Evolutionary conservation across 1,140 invertebrate species (phyloP).

Genomic region (Doryteuthis pealeii): DNA sequence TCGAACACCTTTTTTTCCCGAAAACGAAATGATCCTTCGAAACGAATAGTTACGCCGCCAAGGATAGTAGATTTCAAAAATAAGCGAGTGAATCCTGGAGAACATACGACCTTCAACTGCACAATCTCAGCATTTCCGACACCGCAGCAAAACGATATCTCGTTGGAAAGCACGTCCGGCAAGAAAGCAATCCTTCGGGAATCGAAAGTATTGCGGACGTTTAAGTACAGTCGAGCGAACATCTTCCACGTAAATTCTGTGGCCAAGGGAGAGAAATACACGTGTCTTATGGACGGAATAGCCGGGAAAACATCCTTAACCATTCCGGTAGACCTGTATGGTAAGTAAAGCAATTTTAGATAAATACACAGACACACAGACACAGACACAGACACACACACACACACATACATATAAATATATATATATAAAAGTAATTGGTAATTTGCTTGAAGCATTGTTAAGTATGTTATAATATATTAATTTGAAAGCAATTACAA

Average conservation of each 20-base stretch:
- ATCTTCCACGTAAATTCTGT: slow-evolving; percentile 41
- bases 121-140: slow-evolving; percentile 47
- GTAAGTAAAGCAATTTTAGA: slow-evolving; percentile 27
- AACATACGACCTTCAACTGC: slow-evolving; percentile 48
- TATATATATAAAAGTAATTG: too few relatives aligned
- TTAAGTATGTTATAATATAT: too few relatives aligned
- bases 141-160: slow-evolving; percentile 40
- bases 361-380: too few relatives aligned
- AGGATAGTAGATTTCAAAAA: slow-evolving; percentile 43
- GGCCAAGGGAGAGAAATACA: slow-evolving; percentile 38
- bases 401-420: neutral
- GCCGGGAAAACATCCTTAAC: slow-evolving; percentile 39
- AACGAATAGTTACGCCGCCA: slow-evolving; percentile 47
- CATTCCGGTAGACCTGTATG: slow-evolving; percentile 35
- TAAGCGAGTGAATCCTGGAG: slow-evolving; percentile 45
- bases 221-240: slow-evolving; percentile 41
- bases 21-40: too few relatives aligned
- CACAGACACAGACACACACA: too few relatives aligned
- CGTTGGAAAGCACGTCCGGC: slow-evolving; percentile 31
- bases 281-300: slow-evolving; percentile 37
- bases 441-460: too few relatives aligned
- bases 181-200: slow-evolving; percentile 31
- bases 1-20: too few relatives aligned
- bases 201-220: slow-evolving; percentile 32
- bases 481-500: too few relatives aligned